Evolutionary conservation across 2,888 invertebrate genomes (phyloP).

Genomic region (Chrysolina oricalcia): DNA sequence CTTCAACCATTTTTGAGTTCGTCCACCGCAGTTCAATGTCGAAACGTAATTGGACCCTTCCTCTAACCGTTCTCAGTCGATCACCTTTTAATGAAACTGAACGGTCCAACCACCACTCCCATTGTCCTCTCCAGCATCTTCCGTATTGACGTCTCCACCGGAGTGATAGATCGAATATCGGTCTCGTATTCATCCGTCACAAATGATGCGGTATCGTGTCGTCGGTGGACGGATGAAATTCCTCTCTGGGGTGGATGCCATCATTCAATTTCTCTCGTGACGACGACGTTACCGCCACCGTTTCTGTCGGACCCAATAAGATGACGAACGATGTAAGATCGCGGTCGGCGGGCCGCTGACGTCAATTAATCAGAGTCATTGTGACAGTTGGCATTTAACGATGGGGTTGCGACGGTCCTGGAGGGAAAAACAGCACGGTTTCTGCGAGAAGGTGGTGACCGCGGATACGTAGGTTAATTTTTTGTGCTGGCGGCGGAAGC

Average conservation of each 20-base stretch:
- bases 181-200: constrained; percentile 39
- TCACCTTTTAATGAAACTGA: not conserved
- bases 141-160: constrained; percentile 25
- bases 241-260: constrained; percentile 47
- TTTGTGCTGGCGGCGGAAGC: not conserved
- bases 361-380: constrained; percentile 66
- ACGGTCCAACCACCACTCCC: not conserved
- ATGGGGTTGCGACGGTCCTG: constrained; percentile 60
- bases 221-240: constrained; percentile 35
- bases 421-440: constrained; percentile 56
- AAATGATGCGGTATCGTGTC: constrained; percentile 44
- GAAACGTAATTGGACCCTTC: not conserved
- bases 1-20: too few relatives aligned
- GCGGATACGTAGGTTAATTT: not conserved
- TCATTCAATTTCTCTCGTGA: constrained; percentile 54
- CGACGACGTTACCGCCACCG: constrained; percentile 34
- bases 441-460: not conserved
- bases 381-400: constrained; percentile 57
- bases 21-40: not conserved
- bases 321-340: constrained; percentile 64
- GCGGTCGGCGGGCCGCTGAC: constrained; percentile 58
- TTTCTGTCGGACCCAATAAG: constrained; percentile 43
- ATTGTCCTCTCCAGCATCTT: not conserved
- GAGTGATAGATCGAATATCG: constrained; percentile 38
- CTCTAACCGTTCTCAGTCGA: not conserved